Evolutionary conservation across 1,140 invertebrate genomes (phyloP), one percentile per base, ranked within the genome.

Genomic region (Dendroctonus valens): DNA sequence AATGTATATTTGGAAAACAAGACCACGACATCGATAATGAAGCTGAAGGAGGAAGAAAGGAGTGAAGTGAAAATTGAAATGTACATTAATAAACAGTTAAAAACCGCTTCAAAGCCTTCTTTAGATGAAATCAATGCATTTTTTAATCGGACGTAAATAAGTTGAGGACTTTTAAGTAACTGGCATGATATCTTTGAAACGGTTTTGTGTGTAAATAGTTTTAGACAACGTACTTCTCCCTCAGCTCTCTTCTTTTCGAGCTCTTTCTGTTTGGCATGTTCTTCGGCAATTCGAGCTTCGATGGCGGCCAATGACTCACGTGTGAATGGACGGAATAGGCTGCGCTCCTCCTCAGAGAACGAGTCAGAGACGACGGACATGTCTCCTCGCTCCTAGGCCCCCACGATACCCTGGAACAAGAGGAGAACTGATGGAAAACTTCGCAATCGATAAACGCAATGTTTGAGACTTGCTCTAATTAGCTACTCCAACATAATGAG

Each of bases 311-410:
- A 85, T 82, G 94, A 96, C 85, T 97, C 94, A 83, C 94, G 87
- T 80, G 95, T 97, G 86, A 97, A 97, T 84, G 93, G 94, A 89
- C 91, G 91, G 91, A 97, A 98, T 87, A 92, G 87, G 85, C 90
- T 90, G 84, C 88, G 89, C 88, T 92, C 91, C 90, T 94, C 91
- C 88, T 91, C 90, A 87, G 89, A 90, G 86, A 89, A 85, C 84
- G 89, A 91, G 86, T 89, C 87, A 86, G 88, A 92, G 87, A 87
- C 88, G 85, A 91, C 89, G 88, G 89, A 92, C 91, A 92, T 93
- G 71, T 78, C 77, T 79, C 73, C 73, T 77, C 76, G 67, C 77
- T 72, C 77, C 76, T 79, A 78, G 76, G 79, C 77, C 76, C 76
- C 76, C 76, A 77, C 73, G 77, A 79, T 78, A 78, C 77, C 77